Evolutionary conservation across 2,113 vertebrate genomes (phyloP), one percentile per base, ranked within the genome.

Genomic region (Scalopus aquaticus): DNA sequence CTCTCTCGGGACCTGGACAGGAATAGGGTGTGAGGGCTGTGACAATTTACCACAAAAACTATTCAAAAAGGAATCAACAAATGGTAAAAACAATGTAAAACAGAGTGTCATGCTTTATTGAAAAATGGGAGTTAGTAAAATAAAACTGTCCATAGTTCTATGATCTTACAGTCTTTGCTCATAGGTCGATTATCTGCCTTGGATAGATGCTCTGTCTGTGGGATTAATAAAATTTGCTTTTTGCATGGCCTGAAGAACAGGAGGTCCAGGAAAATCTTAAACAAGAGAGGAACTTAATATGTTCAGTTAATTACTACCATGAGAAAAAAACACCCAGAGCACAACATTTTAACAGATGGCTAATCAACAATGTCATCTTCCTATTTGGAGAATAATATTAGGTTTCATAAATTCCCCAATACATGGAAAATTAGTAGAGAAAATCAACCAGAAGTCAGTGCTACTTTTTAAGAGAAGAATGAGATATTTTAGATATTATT

Each of bases 271-370:
- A 70, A 72, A 73, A 93, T 28, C 49, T 89, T 58, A 37, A 77
- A 42, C 16, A 74, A 73, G 5, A 78, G 44, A 92, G 26, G 35
- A 22, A 86, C 69, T 86, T 20, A 72, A 81, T 39, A 46, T 26
- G 5, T 74, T 79, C 11, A 28, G 49, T 81, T 94, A 91, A 85
- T 67, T 81, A 77, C 15, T 15, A 89, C 28, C 9, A n/a, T 58
- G 15, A 69, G 73, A 49, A 67, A 11, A 32, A 78, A 73, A 30
- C 1, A 84, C 65, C 13, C 30, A 72, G 49, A 56, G 81, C 8
- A 56, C 54, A 91, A 92, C 35, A 93, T 35, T 77, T 74, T 20
- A 88, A 73, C 44, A 91, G 37, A 72, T 85, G n/a, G 9, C n/a
- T 82, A 56, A 67, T 95, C 51, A 74, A 90, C 35, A 81, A 3